Conservation (phyloP, 2,888 invertebrate species). For the Scaptomyza polygonia region DNA sequence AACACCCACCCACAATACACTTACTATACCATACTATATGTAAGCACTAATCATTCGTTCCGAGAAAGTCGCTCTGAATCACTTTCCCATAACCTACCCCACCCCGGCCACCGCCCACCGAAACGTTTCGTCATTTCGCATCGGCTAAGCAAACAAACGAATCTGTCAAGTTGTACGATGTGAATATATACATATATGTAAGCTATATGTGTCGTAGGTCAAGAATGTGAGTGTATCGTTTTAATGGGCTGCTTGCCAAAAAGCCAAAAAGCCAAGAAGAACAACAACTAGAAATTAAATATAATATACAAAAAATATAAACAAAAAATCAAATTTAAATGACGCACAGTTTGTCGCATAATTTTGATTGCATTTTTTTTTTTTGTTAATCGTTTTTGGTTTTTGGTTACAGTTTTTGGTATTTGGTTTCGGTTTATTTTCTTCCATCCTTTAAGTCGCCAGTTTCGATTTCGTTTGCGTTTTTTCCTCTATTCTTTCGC, state of each 20-base stretch:
- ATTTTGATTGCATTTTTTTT: constrained; percentile 29
- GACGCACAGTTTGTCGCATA: constrained; percentile 42
- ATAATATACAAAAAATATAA: not conserved
- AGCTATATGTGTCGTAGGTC: constrained; percentile 57
- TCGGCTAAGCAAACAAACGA: constrained; percentile 5
- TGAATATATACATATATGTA: constrained; percentile 1
- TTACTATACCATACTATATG: too few species aligned
- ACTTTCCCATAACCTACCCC: not conserved
- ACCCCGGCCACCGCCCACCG: not conserved
- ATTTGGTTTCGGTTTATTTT: constrained; percentile 34
- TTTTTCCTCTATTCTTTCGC: constrained; percentile 20
- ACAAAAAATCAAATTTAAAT: not conserved
- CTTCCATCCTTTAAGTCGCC: constrained; percentile 13
- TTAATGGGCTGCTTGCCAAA: constrained; percentile 38
- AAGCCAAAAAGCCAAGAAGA: not conserved
- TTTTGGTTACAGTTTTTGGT: constrained; percentile 19
- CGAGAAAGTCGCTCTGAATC: constrained; percentile 39
- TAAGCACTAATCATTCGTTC: constrained; percentile 31
- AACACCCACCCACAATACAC: not conserved
- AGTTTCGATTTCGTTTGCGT: constrained; percentile 22
- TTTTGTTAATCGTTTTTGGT: not conserved
- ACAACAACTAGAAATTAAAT: not conserved
- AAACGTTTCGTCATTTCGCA: constrained; percentile 54
- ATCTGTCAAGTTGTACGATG: not conserved
- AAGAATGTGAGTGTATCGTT: constrained; percentile 34